These are phyloP conservation scores for Mohoua ochrocephala DNA, from an alignment of 2,113 vertebrate genomes.

Conservation along the genomic window DNA sequence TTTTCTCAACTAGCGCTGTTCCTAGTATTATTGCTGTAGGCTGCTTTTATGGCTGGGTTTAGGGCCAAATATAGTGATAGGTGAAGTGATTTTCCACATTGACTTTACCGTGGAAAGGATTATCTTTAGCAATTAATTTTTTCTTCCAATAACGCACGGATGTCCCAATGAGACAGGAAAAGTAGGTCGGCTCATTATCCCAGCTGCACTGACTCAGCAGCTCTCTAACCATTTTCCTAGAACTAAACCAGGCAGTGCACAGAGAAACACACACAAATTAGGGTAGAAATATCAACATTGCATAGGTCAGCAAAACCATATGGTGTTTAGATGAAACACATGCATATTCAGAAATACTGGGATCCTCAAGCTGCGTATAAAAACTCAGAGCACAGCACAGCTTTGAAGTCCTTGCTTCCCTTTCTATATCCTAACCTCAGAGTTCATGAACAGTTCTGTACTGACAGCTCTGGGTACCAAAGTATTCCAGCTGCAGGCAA, in stretches of 20 bases:
- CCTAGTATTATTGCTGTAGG: not conserved
- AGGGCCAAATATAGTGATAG: not conserved
- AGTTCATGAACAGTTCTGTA: not conserved
- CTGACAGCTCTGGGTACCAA: not conserved
- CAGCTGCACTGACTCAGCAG: slow-evolving; percentile 61
- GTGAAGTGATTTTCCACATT: slow-evolving; percentile 40
- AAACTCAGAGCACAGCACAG: not conserved
- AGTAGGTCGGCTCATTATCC: slow-evolving; percentile 53
- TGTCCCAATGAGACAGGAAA: slow-evolving; percentile 24
- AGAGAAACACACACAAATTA: not conserved
- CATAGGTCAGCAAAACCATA: slow-evolving; percentile 47
- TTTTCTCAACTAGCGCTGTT: not conserved
- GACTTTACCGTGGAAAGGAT: not conserved
- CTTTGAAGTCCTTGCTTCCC: not conserved
- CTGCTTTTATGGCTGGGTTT: not conserved
- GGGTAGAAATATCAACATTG: slow-evolving; percentile 22
- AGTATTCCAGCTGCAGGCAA: not conserved
- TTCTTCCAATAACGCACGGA: not conserved
- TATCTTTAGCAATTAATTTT: slow-evolving; percentile 57
- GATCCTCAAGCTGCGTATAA: not conserved
- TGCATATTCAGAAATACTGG: not conserved
- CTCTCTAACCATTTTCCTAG: slow-evolving; percentile 1
- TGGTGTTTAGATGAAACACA: slow-evolving; percentile 44
- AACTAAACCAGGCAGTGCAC: not conserved
- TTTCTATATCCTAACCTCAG: not conserved